Base-by-base conservation (phyloP, 2,113 vertebrate species). In the Cyphomyrus discorhynchus region DNA sequence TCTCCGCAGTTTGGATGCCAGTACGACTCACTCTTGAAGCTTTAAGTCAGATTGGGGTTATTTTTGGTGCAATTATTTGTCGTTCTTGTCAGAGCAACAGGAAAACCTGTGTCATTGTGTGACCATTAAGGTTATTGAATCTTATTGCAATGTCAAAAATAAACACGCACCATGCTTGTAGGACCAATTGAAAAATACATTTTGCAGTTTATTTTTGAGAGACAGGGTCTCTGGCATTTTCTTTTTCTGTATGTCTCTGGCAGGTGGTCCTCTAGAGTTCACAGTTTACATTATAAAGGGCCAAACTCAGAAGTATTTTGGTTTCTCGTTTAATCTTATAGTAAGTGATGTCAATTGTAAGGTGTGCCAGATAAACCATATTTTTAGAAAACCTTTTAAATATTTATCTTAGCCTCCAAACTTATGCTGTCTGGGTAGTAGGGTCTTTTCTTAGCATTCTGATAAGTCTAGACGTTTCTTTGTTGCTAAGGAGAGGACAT, bases 31-130 rank as follows among this genome's bases (percentile, higher is more conserved):
- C 27, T 50, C 49, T 17, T 39, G 50, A 56, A 87, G 85, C 85
- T 35, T 56, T 31, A 87, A 87, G 50, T 53, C 47, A 27, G 45
- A 15, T 11, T 5, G 85, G 50, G 31, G 49, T 52, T 35, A 52
- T 53, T 87, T 87, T 87, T 53, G 85, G n/a, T 2, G 49, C 50
- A 56, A 87, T 87, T 87, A 87, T 53, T 87, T 53, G 49, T 56
- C 31, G 7, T 35, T 53, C 49, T 47, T 56, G 49, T 87, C 50
- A 53, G 47, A 35, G 46, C 49, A n/a, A 86, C 47, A 49, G 39
- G n/a, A 52, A 19, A 53, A n/a, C 21, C 82, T 3, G 8, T n/a
- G 21, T 49, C 42, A 42, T 85, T n/a, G 17, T 35, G 49, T 10
- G 47, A 52, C 46, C 84, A 47, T 86, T 50, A 86, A 35, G 8